These are phyloP conservation scores for Scaptomyza hsui DNA, from an alignment of 1,140 invertebrate genomes.

Conservation along the genomic window DNA sequence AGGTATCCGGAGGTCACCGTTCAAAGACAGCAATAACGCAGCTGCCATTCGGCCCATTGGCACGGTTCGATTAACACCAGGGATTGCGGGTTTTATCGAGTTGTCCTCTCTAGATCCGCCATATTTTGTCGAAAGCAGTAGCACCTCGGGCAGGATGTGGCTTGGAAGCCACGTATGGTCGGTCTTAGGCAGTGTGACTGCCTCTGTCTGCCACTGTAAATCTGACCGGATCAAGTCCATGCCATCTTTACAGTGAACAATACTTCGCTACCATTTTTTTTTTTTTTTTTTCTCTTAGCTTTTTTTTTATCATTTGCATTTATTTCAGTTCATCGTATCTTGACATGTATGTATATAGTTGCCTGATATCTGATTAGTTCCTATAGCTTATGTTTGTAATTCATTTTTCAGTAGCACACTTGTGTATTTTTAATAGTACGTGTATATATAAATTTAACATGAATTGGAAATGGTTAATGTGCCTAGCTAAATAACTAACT, in stretches of 20 bases:
- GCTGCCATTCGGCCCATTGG: slow-evolving; percentile 47
- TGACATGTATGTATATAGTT: slow-evolving; percentile 45
- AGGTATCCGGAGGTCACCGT: slow-evolving; percentile 50
- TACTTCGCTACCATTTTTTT: slow-evolving; percentile 15
- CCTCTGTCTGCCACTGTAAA: slow-evolving; percentile 27
- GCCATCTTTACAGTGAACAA: not conserved
- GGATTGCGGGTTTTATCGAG: slow-evolving; percentile 53
- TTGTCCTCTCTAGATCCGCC: slow-evolving; percentile 56
- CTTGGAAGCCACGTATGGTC: slow-evolving; percentile 40
- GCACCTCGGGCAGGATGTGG: slow-evolving; percentile 53
- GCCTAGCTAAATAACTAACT: slow-evolving; percentile 67
- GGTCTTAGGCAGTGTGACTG: slow-evolving; percentile 35
- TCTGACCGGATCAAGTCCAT: not conserved
- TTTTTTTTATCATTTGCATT: slow-evolving; percentile 40
- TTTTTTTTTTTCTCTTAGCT: not conserved
- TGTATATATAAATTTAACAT: slow-evolving; percentile 38
- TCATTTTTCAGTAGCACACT: slow-evolving; percentile 28
- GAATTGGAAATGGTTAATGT: slow-evolving; percentile 65
- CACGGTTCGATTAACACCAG: slow-evolving; percentile 50
- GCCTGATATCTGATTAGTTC: slow-evolving; percentile 37
- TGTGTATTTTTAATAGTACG: slow-evolving; percentile 27
- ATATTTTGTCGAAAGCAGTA: slow-evolving; percentile 49
- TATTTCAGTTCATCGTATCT: slow-evolving; percentile 62
- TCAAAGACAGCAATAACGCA: slow-evolving; percentile 48
- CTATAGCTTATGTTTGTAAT: slow-evolving; percentile 28